Conservation (phyloP, 1,140 invertebrate species). For the Rhynchophorus ferrugineus region DNA sequence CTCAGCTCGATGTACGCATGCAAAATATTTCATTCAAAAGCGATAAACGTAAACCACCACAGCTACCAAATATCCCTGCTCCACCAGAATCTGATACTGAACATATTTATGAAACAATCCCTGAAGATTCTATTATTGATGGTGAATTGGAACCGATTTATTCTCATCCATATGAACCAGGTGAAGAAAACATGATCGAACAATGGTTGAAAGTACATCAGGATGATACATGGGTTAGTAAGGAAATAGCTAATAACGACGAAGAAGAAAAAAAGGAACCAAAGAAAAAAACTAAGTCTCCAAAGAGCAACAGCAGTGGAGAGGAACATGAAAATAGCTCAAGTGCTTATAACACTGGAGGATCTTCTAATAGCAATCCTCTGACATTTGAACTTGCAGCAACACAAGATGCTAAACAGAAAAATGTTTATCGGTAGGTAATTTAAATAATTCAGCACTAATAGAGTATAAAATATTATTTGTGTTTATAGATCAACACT, state of each 20-base stretch:
- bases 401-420: slow-evolving; percentile 43
- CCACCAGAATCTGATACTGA: slow-evolving; percentile 45
- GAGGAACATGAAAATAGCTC: slow-evolving; percentile 59
- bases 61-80: slow-evolving; percentile 30
- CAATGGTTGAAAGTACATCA: slow-evolving; percentile 37
- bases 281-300: slow-evolving; percentile 34
- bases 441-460: too few species aligned
- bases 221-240: slow-evolving; percentile 36
- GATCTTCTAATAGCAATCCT: slow-evolving; percentile 65
- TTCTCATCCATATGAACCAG: slow-evolving; percentile 55
- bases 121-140: slow-evolving; percentile 49
- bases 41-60: slow-evolving; percentile 32
- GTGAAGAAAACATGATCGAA: slow-evolving; percentile 37
- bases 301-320: slow-evolving; percentile 46
- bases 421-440: slow-evolving; percentile 34
- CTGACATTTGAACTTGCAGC: slow-evolving; percentile 53
- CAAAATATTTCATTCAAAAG: slow-evolving; percentile 37
- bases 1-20: slow-evolving; percentile 37
- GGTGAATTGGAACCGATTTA: slow-evolving; percentile 52
- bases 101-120: slow-evolving; percentile 64
- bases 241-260: slow-evolving; percentile 21
- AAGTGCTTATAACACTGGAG: slow-evolving; percentile 72
- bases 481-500: slow-evolving; percentile 36
- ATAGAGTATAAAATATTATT: background rate
- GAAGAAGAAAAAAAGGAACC: slow-evolving; percentile 17